Evolutionary conservation across 2,888 invertebrate genomes (phyloP).

Genomic region (Folsomia candida): DNA sequence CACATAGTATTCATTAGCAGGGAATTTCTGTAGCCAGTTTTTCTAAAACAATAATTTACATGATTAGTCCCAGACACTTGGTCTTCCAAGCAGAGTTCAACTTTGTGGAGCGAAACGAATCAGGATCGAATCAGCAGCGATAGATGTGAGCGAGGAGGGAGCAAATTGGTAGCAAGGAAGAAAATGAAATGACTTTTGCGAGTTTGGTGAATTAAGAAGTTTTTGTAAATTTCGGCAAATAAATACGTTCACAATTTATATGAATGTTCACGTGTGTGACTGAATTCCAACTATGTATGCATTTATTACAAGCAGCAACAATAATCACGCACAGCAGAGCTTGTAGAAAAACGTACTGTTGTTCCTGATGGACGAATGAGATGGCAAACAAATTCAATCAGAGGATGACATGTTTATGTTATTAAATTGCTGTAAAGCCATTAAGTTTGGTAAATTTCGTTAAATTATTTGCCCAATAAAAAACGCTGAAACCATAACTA

Average conservation of each 20-base stretch:
- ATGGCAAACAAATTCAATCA: conserved; percentile 1
- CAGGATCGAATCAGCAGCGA: neutral
- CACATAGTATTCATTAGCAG: conserved; percentile 37
- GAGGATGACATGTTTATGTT: conserved; percentile 5
- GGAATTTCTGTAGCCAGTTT: conserved; percentile 18
- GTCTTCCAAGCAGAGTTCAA: neutral
- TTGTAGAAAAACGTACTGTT: neutral
- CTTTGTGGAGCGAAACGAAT: neutral
- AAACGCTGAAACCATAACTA: conserved; percentile 2
- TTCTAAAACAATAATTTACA: conserved; percentile 4
- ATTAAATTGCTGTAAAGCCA: conserved; percentile 1
- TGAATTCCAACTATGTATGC: too few relatives aligned
- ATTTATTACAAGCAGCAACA: neutral
- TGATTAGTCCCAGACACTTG: conserved; percentile 7
- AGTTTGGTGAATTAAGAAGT: neutral
- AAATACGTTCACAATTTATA: neutral
- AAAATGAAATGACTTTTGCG: conserved; percentile 3
- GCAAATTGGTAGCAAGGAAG: neutral
- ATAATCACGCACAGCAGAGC: neutral
- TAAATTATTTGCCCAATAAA: neutral
- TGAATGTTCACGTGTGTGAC: neutral
- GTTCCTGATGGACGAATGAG: neutral
- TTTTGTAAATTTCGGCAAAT: neutral
- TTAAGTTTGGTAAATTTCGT: neutral
- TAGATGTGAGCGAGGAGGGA: neutral